Percentiles rank a stretch among this genome's conserved stretches.
Conservation (phyloP, 1,140 invertebrate species). For the Rhopalosiphum padi region DNA sequence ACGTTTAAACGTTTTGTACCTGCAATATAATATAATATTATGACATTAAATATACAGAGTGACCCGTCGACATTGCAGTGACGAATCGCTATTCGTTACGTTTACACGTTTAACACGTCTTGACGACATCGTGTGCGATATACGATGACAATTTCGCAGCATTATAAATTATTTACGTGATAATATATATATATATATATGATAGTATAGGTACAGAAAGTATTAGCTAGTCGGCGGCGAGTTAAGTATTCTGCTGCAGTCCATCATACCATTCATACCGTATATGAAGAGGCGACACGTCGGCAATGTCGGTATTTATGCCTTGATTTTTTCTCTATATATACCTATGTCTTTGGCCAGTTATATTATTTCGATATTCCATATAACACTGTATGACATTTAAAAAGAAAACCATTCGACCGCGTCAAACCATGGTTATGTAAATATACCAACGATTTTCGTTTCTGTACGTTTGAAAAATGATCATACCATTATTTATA, state of each 20-base stretch:
- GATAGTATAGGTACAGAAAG: neutral
- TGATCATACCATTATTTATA: neutral
- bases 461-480: neutral
- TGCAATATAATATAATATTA: neutral
- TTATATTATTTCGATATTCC: neutral
- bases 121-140: neutral
- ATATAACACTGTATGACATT: neutral
- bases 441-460: neutral
- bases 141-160: neutral
- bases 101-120: conserved; percentile 4
- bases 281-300: neutral
- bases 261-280: neutral
- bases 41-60: neutral
- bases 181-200: neutral
- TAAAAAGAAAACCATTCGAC: neutral
- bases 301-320: neutral
- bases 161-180: neutral
- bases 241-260: neutral
- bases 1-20: neutral
- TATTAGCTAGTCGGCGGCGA: neutral
- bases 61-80: neutral
- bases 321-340: neutral
- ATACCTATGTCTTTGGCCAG: neutral
- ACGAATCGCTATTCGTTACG: neutral
- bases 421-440: neutral